Percentiles rank a stretch among this genome's conserved stretches.
These are phyloP conservation scores for Sarcophaga subvicina DNA, from an alignment of 2,888 invertebrate genomes.

Conservation along the genomic window DNA sequence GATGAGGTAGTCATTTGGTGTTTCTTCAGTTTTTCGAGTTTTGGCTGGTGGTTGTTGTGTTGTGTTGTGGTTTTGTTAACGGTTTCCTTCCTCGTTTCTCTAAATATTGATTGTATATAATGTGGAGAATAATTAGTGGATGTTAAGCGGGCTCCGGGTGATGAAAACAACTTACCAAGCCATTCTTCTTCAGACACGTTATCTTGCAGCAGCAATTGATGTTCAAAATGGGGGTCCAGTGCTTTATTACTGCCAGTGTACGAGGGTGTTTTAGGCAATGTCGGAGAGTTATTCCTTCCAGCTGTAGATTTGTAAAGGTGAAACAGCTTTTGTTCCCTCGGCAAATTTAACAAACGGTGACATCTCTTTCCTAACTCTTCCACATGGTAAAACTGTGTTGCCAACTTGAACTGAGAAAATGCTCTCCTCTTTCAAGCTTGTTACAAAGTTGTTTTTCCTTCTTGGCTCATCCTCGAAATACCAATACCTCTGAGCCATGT, in stretches of 20 bases:
- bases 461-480: constrained; percentile 40
- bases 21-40: constrained; percentile 4
- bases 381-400: constrained; percentile 16
- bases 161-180: too few relatives aligned
- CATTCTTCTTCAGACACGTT: too few relatives aligned
- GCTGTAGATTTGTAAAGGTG: constrained; percentile 13
- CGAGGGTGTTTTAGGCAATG: constrained; percentile 23
- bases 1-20: constrained; percentile 24
- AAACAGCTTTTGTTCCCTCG: constrained; percentile 12
- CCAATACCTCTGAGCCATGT: constrained; percentile 31
- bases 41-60: not conserved
- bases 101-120: constrained; percentile 16
- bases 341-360: constrained; percentile 33
- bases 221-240: too few relatives aligned
- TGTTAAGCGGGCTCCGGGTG: too few relatives aligned
- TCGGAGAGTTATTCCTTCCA: not conserved
- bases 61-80: not conserved
- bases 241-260: not conserved
- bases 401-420: constrained; percentile 39
- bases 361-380: constrained; percentile 20
- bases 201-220: too few relatives aligned
- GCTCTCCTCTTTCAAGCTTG: not conserved
- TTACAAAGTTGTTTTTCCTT: constrained; percentile 44
- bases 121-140: constrained; percentile 11
- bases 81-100: not conserved